A percentile compares a stretch with the other conserved stretches of the same genome.
phyloP scores from a whole-genome alignment of 2,113 vertebrate genomes.

The Anseranas semipalmata region DNA sequence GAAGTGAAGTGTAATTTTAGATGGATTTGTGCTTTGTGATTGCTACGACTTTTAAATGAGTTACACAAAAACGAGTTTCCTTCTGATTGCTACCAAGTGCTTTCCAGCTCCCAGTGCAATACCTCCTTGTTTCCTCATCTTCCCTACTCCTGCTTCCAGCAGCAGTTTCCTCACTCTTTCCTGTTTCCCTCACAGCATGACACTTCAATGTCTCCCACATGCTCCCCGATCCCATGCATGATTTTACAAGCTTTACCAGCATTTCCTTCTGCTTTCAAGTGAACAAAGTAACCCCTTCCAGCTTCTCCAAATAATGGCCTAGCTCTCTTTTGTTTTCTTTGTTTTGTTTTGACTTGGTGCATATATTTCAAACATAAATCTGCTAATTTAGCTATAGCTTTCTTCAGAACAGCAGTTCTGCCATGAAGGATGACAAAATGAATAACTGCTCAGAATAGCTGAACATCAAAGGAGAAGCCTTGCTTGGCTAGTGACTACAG shows the following conservation, averaged over 20 bases:
- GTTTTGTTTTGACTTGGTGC: not conserved
- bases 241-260: not conserved
- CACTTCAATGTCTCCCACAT: not conserved
- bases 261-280: not conserved
- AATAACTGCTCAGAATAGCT: not conserved
- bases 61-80: not conserved
- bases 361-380: not conserved
- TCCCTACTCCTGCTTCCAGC: not conserved
- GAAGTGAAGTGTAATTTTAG: not conserved
- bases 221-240: not conserved
- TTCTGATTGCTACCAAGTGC: not conserved
- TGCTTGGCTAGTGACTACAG: not conserved
- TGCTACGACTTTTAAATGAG: not conserved
- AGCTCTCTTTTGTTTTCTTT: not conserved
- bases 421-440: not conserved
- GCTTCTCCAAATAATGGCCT: not conserved
- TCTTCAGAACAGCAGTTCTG: not conserved
- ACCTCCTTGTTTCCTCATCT: not conserved
- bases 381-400: not conserved
- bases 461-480: not conserved
- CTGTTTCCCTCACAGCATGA: not conserved
- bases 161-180: not conserved
- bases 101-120: not conserved
- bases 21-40: not conserved
- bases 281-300: not conserved